Conservation (phyloP, 2,797 vertebrate genomes). For the Helostoma temminkii region DNA sequence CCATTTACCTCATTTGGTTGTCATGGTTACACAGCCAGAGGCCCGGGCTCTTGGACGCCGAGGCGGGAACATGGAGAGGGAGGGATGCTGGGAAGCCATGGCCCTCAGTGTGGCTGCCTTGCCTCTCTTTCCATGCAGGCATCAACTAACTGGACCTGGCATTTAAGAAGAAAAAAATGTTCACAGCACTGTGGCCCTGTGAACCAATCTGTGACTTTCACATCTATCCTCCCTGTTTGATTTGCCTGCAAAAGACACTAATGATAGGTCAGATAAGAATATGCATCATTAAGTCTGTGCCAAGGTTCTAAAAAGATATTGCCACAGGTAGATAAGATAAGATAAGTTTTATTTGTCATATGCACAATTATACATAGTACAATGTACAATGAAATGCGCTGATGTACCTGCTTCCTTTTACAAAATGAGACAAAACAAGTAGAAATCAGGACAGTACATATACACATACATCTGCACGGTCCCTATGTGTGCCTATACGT, state of each 20-base stretch:
- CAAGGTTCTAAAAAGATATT: too few relatives aligned
- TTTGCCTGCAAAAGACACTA: slow-evolving; percentile 6
- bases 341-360: too few relatives aligned
- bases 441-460: too few relatives aligned
- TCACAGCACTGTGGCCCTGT: slow-evolving; percentile 26
- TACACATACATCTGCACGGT: too few relatives aligned
- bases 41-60: slow-evolving; percentile 79
- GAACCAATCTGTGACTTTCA: slow-evolving; percentile 49
- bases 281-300: neutral
- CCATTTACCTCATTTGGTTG: slow-evolving; percentile 86
- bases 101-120: slow-evolving; percentile 65
- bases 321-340: too few relatives aligned
- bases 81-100: slow-evolving; percentile 73
- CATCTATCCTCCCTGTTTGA: slow-evolving; percentile 9
- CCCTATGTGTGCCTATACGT: too few relatives aligned
- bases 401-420: too few relatives aligned
- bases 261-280: slow-evolving; percentile 18
- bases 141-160: slow-evolving; percentile 74
- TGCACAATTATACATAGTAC: too few relatives aligned
- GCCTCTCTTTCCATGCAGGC: slow-evolving; percentile 59
- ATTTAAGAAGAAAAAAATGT: slow-evolving; percentile 43
- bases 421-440: too few relatives aligned
- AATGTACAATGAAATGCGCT: too few relatives aligned
- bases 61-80: slow-evolving; percentile 72
- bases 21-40: slow-evolving; percentile 86